Evolutionary conservation across 1,140 invertebrate genomes (phyloP).

Genomic region (Glossosoma conforme): DNA sequence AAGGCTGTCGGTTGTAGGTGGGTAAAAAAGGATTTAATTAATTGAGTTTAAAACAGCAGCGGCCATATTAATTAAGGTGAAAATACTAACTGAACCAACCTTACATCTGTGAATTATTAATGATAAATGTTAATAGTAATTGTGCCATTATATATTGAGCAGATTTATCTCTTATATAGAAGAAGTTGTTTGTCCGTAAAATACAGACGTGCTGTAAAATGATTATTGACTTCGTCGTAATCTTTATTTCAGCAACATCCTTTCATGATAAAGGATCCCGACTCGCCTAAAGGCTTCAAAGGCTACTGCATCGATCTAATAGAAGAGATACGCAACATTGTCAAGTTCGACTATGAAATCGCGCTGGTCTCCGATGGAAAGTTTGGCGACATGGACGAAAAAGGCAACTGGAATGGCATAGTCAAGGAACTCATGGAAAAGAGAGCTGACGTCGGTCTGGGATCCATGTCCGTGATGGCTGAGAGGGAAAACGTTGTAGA

Average conservation of each 20-base stretch:
- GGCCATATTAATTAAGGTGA: too few species aligned
- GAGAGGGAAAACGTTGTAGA: slow-evolving; percentile 92
- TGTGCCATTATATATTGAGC: too few species aligned
- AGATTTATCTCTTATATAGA: too few species aligned
- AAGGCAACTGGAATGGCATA: slow-evolving; percentile 88
- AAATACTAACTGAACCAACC: too few species aligned
- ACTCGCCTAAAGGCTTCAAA: slow-evolving; percentile 62
- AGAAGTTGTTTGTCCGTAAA: too few species aligned
- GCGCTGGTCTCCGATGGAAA: slow-evolving; percentile 69
- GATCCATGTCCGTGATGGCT: slow-evolving; percentile 87
- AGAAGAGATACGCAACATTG: slow-evolving; percentile 72
- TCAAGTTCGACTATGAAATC: slow-evolving; percentile 89
- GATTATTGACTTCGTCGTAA: neutral
- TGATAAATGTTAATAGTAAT: too few species aligned
- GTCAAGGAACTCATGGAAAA: slow-evolving; percentile 87
- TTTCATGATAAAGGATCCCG: slow-evolving; percentile 73
- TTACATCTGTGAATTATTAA: too few species aligned
- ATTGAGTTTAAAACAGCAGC: too few species aligned
- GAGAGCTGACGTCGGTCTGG: slow-evolving; percentile 84
- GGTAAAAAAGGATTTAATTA: too few species aligned
- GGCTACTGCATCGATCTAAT: slow-evolving; percentile 94
- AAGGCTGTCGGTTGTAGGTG: too few species aligned
- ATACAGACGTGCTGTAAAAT: neutral
- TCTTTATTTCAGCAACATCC: slow-evolving; percentile 67
- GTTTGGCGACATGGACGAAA: slow-evolving; percentile 81